Evolutionary conservation across 2,113 vertebrate genomes (phyloP), one percentile per base, ranked within the genome.

Genomic region (Camarhynchus parvulus): DNA sequence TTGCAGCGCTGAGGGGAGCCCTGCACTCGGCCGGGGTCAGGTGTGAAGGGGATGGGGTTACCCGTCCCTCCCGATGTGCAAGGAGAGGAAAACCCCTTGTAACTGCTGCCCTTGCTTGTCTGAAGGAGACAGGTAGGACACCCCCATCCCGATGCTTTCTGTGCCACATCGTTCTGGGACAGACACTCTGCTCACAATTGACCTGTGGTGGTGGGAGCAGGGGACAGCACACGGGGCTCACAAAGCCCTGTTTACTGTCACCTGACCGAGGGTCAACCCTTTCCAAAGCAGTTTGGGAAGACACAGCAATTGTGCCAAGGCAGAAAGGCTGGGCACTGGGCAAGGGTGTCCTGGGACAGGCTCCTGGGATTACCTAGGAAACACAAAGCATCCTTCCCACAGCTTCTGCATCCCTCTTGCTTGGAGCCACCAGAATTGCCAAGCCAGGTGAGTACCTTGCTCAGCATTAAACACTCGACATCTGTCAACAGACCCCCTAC

Each of bases 401-500:
- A 6, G 52, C 31, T 31, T 42, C 73, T 55, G 50, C 49, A 37
- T 6, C 70, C 61, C 16, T 63, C 61, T 42, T 15, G 3, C 66
- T 58, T 46, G 47, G 61, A 92, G 77, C 56, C 0, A 3, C 59
- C 66, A 42, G 59, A 28, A 80, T 22, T 41, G 15, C 39, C 0
- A 0, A 81, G 79, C 28, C 3, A 3, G 61, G 56, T 39, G 83
- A 70, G 72, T 7, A 10, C 61, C 52, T 83, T 68, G 69, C 52
- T 91, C 89, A 94, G 94, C 91, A 61, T 68, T 87, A 67, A 89
- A 82, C 64, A 63, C 61, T 80, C 33, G 0, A 68, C 83, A 81
- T 83, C 86, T 92, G 92, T 62, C 89, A 68, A 49, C 92, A 80
- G 87, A 33, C 58, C 87, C 81, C 93, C 94, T 62, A 15, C 67